Evolutionary conservation across 2,797 vertebrate species (phyloP), one percentile per base, ranked within the genome.

Genomic region (Thripadectes ignobilis): DNA sequence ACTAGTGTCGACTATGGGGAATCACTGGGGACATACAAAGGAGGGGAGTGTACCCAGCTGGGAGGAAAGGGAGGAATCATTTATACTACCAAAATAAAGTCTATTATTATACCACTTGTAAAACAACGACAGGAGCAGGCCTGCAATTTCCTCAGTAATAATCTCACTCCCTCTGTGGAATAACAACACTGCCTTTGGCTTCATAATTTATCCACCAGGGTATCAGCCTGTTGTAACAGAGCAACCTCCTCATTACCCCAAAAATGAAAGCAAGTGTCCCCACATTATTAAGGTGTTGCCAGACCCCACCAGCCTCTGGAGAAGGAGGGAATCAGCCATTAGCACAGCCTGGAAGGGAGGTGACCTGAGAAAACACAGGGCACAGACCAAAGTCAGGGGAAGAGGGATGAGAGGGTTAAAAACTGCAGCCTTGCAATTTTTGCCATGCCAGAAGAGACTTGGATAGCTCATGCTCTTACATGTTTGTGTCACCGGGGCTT

Each of bases 111-210:
- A 82, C 32, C 66, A 89, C 52, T 32, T 61, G 84, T 83, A 91
- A 91, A 96, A 85, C 78, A 88, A 88, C 0, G 3, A 30, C 51
- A 71, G 49, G 57, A 96, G 77, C 90, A 91, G 91, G 86, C 61
- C 92, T 87, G 86, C 81, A 94, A 96, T 97, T 97, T 95, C 93
- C 86, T 92, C 92, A 61, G 86, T 91, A 96, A 97, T 96, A 93
- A 96, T 94, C 92, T 93, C 74, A 46, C 63, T 94, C 74, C 81
- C 93, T 91, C 7, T 0, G 0, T 80, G 89, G 84, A 88, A 96
- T 93, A 87, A 76, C 77, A 79, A 5, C 88, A 14, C 67, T 91
- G 94, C 95, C 84, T 74, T 95, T 80, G 84, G 92, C 90, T 78
- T 83, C 1, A 1, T 91, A 85, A 95, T 94, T 95, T 91, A 94